phyloP scores from a whole-genome alignment of 2,113 vertebrate genomes.

The Lathamus discolor region DNA sequence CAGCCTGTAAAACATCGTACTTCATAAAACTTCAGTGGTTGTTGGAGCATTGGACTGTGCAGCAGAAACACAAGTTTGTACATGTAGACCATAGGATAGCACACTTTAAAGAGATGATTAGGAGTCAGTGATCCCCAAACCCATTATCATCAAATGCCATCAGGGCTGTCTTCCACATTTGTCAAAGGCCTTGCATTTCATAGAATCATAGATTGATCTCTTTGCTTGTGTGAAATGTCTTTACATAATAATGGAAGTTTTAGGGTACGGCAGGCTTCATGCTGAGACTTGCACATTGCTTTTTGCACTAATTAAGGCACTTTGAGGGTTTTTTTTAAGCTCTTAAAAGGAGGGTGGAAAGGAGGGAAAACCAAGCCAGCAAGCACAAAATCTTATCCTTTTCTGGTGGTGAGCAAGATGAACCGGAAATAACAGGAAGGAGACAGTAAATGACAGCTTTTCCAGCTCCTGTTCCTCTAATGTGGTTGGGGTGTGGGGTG shows the following conservation, averaged over 20 bases:
- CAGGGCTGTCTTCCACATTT: neutral
- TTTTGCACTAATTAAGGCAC: neutral
- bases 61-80: neutral
- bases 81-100: accelerated
- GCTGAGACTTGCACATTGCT: neutral
- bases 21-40: neutral
- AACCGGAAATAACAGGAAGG: neutral
- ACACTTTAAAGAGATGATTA: neutral
- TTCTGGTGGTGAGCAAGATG: neutral
- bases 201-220: neutral
- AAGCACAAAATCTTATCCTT: neutral
- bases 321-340: neutral
- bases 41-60: neutral
- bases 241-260: neutral
- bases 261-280: neutral
- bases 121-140: neutral
- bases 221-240: neutral
- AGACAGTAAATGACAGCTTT: neutral
- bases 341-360: neutral
- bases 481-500: neutral
- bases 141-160: neutral
- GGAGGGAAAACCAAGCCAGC: neutral
- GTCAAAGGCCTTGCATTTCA: neutral
- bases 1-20: neutral
- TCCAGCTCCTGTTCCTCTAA: neutral